phyloP scores from a whole-genome alignment of 2,888 invertebrate genomes.

The Allolobophora icterica region DNA sequence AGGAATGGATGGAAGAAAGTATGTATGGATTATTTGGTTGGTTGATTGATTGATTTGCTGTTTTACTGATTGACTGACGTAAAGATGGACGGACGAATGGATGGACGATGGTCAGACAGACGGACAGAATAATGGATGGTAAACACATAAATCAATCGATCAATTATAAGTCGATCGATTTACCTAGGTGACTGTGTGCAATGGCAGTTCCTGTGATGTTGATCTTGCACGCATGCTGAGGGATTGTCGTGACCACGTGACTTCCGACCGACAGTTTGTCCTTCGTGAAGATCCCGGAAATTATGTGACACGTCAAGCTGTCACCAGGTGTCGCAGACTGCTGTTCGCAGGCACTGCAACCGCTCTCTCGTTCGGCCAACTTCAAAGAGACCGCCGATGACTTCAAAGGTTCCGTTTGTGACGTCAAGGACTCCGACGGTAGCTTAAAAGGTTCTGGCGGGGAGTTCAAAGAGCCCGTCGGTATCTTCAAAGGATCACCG shows the following conservation, averaged over 20 bases:
- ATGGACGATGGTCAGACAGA: no score
- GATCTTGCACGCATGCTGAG: slow-evolving; percentile 28
- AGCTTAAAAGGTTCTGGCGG: neutral
- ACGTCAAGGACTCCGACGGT: neutral
- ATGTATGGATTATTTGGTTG: no score
- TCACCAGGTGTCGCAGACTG: neutral
- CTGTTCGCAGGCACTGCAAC: neutral
- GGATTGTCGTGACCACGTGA: slow-evolving; percentile 25
- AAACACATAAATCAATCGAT: neutral
- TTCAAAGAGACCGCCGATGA: neutral
- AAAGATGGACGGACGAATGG: no score
- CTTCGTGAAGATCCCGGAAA: slow-evolving; percentile 12
- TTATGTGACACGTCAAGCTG: slow-evolving; percentile 3
- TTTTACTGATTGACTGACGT: no score
- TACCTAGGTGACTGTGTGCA: neutral
- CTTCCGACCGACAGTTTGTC: neutral
- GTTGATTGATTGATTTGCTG: no score
- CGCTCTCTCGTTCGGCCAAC: neutral
- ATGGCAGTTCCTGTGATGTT: slow-evolving; percentile 13
- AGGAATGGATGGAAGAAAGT: neutral
- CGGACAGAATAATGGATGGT: neutral
- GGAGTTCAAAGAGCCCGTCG: neutral
- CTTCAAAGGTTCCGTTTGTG: neutral
- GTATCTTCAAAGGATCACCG: neutral
- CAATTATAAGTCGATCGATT: neutral